These are phyloP conservation scores for Melanaphis sacchari DNA, from an alignment of 1,140 invertebrate genomes.

Conservation along the genomic window DNA sequence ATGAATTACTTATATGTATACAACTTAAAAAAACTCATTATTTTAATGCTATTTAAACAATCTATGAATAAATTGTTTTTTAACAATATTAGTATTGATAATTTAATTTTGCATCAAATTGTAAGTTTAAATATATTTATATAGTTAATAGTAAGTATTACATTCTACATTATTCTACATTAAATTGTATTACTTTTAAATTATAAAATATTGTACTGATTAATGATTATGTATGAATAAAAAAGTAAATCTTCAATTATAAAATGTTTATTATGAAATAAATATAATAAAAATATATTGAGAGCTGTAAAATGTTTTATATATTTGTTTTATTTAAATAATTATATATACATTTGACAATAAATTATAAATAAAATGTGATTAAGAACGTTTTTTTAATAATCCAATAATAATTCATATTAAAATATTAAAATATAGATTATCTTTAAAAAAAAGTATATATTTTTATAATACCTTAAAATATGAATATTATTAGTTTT, in stretches of 20 bases:
- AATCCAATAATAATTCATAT: neutral
- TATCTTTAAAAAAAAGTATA: too few species aligned
- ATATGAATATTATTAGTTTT: too few species aligned
- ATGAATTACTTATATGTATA: neutral
- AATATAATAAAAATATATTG: neutral
- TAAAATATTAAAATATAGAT: neutral
- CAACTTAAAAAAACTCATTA: neutral
- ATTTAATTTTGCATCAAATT: neutral
- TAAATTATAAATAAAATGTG: neutral
- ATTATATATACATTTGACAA: neutral
- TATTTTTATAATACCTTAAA: too few species aligned
- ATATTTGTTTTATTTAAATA: neutral
- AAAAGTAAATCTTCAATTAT: neutral
- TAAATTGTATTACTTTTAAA: neutral
- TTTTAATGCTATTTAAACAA: neutral
- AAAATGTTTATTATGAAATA: neutral
- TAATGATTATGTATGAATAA: neutral
- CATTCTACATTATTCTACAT: neutral
- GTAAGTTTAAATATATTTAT: neutral
- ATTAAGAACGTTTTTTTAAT: neutral
- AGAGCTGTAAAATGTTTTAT: neutral
- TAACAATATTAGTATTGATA: neutral
- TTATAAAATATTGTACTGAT: neutral
- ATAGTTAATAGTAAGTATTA: neutral
- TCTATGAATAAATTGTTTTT: neutral